A percentile compares a stretch with the other conserved stretches of the same genome.
phyloP scores from a whole-genome alignment of 2,888 invertebrate genomes.

The Arrhopalites spinosus region DNA sequence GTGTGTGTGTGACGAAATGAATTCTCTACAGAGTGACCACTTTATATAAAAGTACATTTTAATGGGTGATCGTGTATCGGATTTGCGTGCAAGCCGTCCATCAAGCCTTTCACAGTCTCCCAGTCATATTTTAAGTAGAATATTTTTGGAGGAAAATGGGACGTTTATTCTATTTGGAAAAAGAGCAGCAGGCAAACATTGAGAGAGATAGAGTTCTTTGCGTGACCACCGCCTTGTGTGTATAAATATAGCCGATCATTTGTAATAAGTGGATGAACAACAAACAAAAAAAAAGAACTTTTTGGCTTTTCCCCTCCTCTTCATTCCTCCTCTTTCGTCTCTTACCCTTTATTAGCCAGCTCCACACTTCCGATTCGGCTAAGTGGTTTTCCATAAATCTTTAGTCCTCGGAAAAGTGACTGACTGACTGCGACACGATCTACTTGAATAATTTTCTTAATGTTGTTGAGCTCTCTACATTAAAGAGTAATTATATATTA shows the following conservation, averaged over 20 bases:
- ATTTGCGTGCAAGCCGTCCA: slow-evolving; percentile 25
- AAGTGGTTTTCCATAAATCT: slow-evolving; percentile 38
- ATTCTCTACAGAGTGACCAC: too few relatives aligned
- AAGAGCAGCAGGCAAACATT: not conserved
- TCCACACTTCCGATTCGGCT: slow-evolving; percentile 34
- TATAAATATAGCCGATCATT: too few relatives aligned
- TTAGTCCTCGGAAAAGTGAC: slow-evolving; percentile 17
- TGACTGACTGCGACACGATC: not conserved
- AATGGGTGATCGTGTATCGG: too few relatives aligned
- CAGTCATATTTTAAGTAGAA: not conserved
- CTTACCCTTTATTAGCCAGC: slow-evolving; percentile 23
- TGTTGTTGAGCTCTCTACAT: too few relatives aligned
- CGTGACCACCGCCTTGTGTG: too few relatives aligned
- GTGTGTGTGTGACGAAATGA: too few relatives aligned
- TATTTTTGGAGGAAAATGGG: not conserved
- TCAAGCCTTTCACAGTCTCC: not conserved
- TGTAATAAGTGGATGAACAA: not conserved
- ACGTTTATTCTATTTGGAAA: not conserved
- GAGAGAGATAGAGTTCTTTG: too few relatives aligned
- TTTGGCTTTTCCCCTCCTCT: not conserved
- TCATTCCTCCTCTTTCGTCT: not conserved
- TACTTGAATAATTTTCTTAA: not conserved
- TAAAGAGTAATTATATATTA: not conserved
- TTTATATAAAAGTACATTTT: too few relatives aligned
- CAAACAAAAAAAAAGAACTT: not conserved